Evolutionary conservation across 2,113 vertebrate species (phyloP), one percentile per base, ranked within the genome.

Genomic region (Setophaga petechia): DNA sequence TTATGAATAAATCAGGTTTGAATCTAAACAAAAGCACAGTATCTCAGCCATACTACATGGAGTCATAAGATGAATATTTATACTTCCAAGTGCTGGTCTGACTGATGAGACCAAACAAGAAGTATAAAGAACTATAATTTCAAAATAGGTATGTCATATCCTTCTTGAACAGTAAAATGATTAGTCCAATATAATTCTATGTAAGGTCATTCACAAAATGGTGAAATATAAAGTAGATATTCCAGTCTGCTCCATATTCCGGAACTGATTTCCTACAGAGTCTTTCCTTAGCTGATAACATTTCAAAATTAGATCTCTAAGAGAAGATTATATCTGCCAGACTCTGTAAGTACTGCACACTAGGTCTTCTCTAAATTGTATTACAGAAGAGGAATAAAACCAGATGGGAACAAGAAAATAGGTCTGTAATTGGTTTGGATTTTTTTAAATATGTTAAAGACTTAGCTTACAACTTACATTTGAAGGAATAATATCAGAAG

Each of bases 181-280:
- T 78, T 68, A 84, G 22, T 65, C 3, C 7, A 51, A 41, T 41
- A 46, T 31, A 57, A 75, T 16, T n/a, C 49, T 44, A 20, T 2
- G 8, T 76, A 71, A 90, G 5, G 55, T 73, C 43, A 78, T 47
- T 89, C 87, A 96, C 24, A 83, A 89, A 78, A 33, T 33, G 27
- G 58, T 61, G 47, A 61, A 74, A 67, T 62, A 69, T 27, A 44
- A 73, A 76, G 71, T 43, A 78, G 20, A 37, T 69, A 44, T 67
- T 67, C 49, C 39, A 77, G 18, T 47, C 51, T 77, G 16, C 11
- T 63, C 15, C 43, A 2, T 58, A 44, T 31, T 61, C 17, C 3
- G 7, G 22, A 59, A 63, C 5, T 3, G 0, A 8, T 68, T 94
- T 81, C 15, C 31, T 54, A 24, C 16, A 44, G 37, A 54, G 7